These are phyloP conservation scores for Helicoverpa zea DNA, from an alignment of 1,140 invertebrate species.

Conservation along the genomic window DNA sequence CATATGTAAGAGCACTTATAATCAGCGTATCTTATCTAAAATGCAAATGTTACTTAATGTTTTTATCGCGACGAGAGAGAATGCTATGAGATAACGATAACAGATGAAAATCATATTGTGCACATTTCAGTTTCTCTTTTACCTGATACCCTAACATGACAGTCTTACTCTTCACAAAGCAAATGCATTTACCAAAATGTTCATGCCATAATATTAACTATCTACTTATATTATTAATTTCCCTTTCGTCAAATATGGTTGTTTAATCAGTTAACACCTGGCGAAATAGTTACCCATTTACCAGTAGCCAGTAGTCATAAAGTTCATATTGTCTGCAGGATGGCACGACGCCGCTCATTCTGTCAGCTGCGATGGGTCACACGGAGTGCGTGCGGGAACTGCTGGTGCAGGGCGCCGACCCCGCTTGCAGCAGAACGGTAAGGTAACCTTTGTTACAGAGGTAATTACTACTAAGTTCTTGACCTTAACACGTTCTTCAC, in stretches of 20 bases:
- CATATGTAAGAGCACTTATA: background rate
- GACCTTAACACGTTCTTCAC: background rate
- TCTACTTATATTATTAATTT: too few relatives aligned
- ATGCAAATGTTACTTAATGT: background rate
- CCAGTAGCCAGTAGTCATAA: background rate
- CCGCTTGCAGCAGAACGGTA: constrained; percentile 92
- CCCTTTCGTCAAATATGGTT: too few relatives aligned
- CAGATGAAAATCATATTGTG: background rate
- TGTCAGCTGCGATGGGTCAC: constrained; percentile 96
- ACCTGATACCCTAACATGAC: background rate
- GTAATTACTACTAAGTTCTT: background rate
- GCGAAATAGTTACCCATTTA: too few relatives aligned
- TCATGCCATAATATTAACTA: too few relatives aligned
- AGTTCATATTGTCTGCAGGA: constrained; percentile 88
- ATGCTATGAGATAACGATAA: background rate
- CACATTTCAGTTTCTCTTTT: background rate
- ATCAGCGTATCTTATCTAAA: constrained; percentile 11
- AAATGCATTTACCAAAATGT: too few relatives aligned
- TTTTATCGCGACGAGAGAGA: too few relatives aligned
- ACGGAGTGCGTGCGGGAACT: constrained; percentile 95
- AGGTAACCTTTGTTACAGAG: background rate
- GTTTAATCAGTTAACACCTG: too few relatives aligned
- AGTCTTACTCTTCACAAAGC: background rate
- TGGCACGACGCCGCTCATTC: constrained; percentile 96
- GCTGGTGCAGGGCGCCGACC: constrained; percentile 95